Conservation (phyloP, 2,797 vertebrate species). For the Prionace glauca region DNA sequence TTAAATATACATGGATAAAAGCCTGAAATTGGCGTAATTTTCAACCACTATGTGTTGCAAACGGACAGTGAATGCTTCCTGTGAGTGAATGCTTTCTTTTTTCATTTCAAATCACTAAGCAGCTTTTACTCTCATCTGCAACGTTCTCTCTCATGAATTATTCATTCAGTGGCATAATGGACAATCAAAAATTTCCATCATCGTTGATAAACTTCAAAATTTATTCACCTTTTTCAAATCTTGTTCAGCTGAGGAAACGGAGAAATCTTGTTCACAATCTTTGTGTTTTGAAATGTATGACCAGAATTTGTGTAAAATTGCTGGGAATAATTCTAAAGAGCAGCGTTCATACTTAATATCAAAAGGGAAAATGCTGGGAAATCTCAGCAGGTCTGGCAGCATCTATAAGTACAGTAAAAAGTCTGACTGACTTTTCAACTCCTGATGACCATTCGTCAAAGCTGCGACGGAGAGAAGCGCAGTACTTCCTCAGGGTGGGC, state of each 20-base stretch:
- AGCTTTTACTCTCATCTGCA: background rate
- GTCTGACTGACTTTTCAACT: too few species aligned
- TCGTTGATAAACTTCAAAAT: background rate
- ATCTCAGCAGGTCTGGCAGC: too few species aligned
- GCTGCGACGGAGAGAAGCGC: too few species aligned
- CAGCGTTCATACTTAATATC: background rate
- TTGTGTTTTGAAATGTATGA: background rate
- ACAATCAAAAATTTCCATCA: background rate
- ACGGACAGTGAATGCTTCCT: background rate
- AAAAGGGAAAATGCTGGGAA: too few species aligned
- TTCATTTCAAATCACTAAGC: background rate
- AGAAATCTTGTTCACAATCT: background rate
- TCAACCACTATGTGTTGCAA: background rate
- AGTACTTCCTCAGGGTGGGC: too few species aligned
- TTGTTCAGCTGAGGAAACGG: background rate
- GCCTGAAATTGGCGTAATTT: background rate
- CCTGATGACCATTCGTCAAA: too few species aligned
- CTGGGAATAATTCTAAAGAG: background rate
- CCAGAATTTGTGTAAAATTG: background rate
- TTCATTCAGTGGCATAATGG: background rate
- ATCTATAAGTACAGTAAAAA: too few species aligned
- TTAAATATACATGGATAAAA: background rate
- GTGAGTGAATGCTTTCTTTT: background rate
- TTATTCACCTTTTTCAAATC: background rate
- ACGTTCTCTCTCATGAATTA: background rate